Evolutionary conservation across 2,888 invertebrate species (phyloP), one percentile per base, ranked within the genome.

Genomic region (Drosophila subquinaria): DNA sequence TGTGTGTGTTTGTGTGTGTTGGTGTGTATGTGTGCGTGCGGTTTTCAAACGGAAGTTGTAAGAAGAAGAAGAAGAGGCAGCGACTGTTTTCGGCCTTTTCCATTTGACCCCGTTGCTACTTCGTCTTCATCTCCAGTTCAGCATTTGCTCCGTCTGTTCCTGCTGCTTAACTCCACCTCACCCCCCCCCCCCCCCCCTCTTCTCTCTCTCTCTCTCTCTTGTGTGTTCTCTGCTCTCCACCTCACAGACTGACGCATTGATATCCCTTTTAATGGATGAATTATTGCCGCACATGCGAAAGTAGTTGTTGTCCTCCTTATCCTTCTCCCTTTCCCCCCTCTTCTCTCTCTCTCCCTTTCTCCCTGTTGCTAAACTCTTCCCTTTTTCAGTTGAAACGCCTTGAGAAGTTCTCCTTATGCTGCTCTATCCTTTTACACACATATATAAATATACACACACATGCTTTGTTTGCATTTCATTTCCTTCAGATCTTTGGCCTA

Each of bases 241-340:
- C 45, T 23, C 20, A 27, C 27, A 50, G 15, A 64, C 84, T 79
- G 82, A 81, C 88, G 83, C 88, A 89, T 87, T 90, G 89, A 88
- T 90, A 91, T 91, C 91, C 91, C 90, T 90, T 91, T 91, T 91
- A 91, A 91, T 91, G 91, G 91, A 91, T 91, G 91, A 91, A 90
- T 91, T 91, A 91, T 91, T 91, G 91, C 91, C 90, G 85, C 90
- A 91, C 91, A 91, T 90, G 90, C 91, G 85, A 90, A 91, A 91
- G 91, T 91, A 91, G 90, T 89, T 90, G 90, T 80, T 83, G 73
- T 48, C 43, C 30, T 23, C 45, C 40, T 45, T 35, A 17, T 15
- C 43, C 1, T 27, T 15, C 42, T 4, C 17, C 23, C n/a, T 4
- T 6, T 20, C 17, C 27, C 15, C 13, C 27, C 5, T 9, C 17